Evolutionary conservation across 2,888 invertebrate species (phyloP).

Genomic region (Aporophyla nigra): DNA sequence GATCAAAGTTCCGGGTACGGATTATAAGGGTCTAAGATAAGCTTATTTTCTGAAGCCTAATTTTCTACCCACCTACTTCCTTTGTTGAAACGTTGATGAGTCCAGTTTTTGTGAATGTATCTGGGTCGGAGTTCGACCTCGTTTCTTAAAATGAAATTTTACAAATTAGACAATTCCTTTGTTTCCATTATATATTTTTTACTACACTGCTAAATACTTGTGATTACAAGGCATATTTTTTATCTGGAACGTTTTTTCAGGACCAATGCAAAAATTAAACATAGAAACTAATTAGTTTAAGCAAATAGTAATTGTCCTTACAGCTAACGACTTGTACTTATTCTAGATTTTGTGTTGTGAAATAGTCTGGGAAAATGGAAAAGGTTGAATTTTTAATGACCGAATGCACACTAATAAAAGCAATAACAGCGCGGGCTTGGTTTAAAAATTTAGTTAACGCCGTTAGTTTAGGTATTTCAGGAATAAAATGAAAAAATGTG

Average conservation of each 20-base stretch:
- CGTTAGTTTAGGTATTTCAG: not conserved
- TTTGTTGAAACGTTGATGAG: conserved; percentile 78
- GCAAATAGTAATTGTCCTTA: conserved; percentile 11
- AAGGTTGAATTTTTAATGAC: conserved; percentile 3
- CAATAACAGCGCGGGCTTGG: not conserved
- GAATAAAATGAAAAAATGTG: not conserved
- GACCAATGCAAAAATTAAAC: conserved; percentile 3
- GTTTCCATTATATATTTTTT: conserved; percentile 36
- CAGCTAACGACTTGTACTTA: conserved; percentile 7
- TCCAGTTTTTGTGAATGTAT: conserved; percentile 72
- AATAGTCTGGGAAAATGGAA: not conserved
- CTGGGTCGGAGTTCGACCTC: conserved; percentile 52
- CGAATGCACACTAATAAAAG: conserved; percentile 28
- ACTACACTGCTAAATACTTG: conserved; percentile 28
- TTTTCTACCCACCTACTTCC: conserved; percentile 84
- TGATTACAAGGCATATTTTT: conserved; percentile 30
- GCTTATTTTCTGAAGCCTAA: conserved; percentile 87
- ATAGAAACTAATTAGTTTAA: not conserved
- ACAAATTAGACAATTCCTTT: conserved; percentile 51
- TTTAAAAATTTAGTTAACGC: not conserved
- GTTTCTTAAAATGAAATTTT: conserved; percentile 57
- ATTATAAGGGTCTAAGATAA: conserved; percentile 90
- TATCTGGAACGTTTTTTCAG: not conserved
- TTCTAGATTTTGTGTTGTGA: conserved; percentile 13
- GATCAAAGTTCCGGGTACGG: conserved; percentile 89